Evolutionary conservation across 2,888 invertebrate species (phyloP).

Genomic region (Cecidostiba fungosa): DNA sequence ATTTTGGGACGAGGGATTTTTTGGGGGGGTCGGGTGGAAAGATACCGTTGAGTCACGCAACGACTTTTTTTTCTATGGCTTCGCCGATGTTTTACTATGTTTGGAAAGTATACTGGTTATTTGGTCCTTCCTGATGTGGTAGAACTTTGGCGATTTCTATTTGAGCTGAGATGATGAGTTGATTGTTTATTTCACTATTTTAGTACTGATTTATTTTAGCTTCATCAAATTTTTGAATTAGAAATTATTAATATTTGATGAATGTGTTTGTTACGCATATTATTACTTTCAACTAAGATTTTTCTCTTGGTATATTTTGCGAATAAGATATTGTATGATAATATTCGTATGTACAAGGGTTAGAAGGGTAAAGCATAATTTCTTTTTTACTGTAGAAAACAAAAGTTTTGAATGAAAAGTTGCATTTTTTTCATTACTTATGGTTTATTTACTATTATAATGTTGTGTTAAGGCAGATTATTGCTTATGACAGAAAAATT

Average conservation of each 20-base stretch:
- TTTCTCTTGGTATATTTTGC: background rate
- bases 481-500: background rate
- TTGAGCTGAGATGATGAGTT: background rate
- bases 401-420: background rate
- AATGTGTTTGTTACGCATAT: background rate
- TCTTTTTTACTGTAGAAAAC: background rate
- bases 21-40: background rate
- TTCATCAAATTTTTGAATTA: background rate
- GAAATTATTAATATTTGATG: background rate
- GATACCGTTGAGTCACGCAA: background rate
- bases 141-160: background rate
- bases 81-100: background rate
- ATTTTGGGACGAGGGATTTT: background rate
- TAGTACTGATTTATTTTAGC: background rate
- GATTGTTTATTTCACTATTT: too few species aligned
- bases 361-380: too few species aligned
- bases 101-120: background rate
- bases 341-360: background rate
- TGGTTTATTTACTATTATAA: background rate
- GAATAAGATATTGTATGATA: background rate
- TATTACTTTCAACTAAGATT: background rate
- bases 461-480: background rate
- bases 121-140: background rate
- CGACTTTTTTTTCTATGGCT: background rate
- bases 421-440: background rate